Conservation (phyloP, 1,140 invertebrate genomes). For the Lordiphosa clarofinis region DNA sequence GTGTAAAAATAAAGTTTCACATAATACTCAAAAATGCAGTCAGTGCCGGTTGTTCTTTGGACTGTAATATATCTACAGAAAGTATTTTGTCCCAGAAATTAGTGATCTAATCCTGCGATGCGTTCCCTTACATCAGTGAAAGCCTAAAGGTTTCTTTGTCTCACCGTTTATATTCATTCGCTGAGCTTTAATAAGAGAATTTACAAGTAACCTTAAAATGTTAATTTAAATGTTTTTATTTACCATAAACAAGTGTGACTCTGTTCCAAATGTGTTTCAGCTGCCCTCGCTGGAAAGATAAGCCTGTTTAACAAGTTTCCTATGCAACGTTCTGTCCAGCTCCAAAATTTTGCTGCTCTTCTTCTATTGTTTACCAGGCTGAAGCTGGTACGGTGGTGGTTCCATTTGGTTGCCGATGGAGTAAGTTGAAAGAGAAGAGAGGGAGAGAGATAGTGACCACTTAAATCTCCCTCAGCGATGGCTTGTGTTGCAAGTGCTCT, state of each 20-base stretch:
- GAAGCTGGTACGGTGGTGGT: slow-evolving; percentile 20
- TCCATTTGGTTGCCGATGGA: slow-evolving; percentile 48
- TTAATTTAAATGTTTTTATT: background rate
- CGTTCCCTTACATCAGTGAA: too few relatives aligned
- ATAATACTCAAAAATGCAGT: too few relatives aligned
- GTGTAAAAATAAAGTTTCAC: too few relatives aligned
- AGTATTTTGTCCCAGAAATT: too few relatives aligned
- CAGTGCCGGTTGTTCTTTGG: too few relatives aligned
- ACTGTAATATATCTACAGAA: too few relatives aligned
- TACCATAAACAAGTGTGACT: background rate
- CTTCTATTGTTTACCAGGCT: slow-evolving; percentile 43
- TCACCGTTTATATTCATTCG: too few relatives aligned
- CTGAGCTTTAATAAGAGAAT: too few relatives aligned
- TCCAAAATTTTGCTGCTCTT: slow-evolving; percentile 17
- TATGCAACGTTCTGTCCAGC: slow-evolving; percentile 36
- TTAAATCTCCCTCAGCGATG: slow-evolving; percentile 5
- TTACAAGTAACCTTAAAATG: background rate
- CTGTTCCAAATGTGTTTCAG: background rate
- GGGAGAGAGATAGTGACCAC: slow-evolving; percentile 3
- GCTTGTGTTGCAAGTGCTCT: slow-evolving; percentile 40
- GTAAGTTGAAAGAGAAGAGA: slow-evolving; percentile 10
- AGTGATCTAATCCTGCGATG: too few relatives aligned
- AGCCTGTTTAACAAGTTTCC: slow-evolving; percentile 45
- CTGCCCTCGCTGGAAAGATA: slow-evolving; percentile 24
- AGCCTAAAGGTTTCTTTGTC: too few relatives aligned